These are phyloP conservation scores for Piprites chloris DNA, from an alignment of 2,113 vertebrate species.

Conservation along the genomic window DNA sequence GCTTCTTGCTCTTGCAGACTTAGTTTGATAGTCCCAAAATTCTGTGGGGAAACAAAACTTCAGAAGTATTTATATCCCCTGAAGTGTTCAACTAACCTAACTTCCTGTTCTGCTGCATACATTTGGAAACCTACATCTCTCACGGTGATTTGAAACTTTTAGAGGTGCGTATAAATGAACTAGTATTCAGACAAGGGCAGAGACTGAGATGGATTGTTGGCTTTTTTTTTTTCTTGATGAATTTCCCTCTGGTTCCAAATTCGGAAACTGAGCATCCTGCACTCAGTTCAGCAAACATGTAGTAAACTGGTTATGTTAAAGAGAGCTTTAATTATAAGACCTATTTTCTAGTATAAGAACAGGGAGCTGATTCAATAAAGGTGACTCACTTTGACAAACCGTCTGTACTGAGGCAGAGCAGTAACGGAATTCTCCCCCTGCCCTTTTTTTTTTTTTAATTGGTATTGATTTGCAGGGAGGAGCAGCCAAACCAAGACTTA, in stretches of 20 bases:
- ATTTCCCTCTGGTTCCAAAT: background rate
- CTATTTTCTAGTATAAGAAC: background rate
- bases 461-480: background rate
- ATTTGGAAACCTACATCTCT: background rate
- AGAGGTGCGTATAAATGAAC: background rate
- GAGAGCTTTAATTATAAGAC: background rate
- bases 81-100: constrained; percentile 18
- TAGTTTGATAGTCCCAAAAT: constrained; percentile 54
- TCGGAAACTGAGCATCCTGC: background rate
- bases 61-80: background rate
- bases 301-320: background rate
- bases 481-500: background rate
- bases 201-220: background rate
- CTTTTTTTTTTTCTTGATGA: background rate
- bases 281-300: background rate
- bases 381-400: background rate
- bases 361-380: background rate
- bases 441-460: background rate
- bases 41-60: background rate
- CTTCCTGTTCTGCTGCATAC: background rate
- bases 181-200: background rate
- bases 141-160: background rate
- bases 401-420: background rate
- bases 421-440: background rate
- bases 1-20: constrained; percentile 60